A percentile compares a stretch with the other conserved stretches of the same genome.
These are phyloP conservation scores for Gibbula magus DNA, from an alignment of 2,888 invertebrate genomes.

Conservation along the genomic window DNA sequence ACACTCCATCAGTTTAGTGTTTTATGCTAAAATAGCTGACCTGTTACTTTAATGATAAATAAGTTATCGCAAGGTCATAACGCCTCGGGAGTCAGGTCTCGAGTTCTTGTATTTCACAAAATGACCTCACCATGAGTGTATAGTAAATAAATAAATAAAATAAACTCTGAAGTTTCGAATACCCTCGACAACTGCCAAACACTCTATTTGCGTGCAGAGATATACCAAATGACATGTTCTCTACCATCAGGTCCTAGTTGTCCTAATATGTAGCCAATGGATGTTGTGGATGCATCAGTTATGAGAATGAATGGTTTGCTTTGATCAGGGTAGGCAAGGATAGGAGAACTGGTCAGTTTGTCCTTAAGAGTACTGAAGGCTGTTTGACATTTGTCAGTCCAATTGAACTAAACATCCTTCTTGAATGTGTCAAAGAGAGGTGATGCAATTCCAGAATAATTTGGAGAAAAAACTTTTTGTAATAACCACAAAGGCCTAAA, in stretches of 20 bases:
- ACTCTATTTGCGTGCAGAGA: conserved; percentile 31
- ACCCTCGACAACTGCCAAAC: conserved; percentile 34
- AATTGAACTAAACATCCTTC: conserved; percentile 10
- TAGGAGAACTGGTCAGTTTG: conserved; percentile 26
- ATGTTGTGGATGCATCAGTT: conserved; percentile 31
- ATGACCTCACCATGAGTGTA: no score
- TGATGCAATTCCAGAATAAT: neutral
- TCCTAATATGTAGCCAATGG: conserved; percentile 30
- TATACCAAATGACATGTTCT: conserved; percentile 29
- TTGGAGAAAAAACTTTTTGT: no score
- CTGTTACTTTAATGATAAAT: no score
- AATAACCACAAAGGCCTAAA: neutral
- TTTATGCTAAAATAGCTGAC: no score
- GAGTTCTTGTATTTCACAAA: no score
- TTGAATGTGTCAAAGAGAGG: neutral
- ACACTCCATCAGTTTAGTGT: no score
- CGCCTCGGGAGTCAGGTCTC: no score
- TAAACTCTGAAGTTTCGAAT: conserved; percentile 30
- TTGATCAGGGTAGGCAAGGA: conserved; percentile 31
- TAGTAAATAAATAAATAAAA: no score
- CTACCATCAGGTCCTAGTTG: conserved; percentile 17
- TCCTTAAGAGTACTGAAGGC: conserved; percentile 22
- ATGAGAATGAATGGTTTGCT: conserved; percentile 31
- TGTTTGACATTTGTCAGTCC: conserved; percentile 23
- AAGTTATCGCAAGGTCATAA: no score